phyloP scores from a whole-genome alignment of 2,888 invertebrate genomes.

The Miltochrista miniata region DNA sequence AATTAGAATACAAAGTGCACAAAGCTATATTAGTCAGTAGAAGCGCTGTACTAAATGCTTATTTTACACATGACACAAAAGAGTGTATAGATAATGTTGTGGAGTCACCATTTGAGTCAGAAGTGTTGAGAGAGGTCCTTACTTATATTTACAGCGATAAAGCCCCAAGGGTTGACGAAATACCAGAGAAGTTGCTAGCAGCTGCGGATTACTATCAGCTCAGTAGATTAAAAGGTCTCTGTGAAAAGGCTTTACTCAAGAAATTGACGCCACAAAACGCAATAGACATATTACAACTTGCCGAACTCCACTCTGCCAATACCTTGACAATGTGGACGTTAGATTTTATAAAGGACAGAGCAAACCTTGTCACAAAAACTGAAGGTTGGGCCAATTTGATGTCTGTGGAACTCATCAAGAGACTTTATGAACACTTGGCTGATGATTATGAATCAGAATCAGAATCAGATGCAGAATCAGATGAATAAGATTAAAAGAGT shows the following conservation, averaged over 20 bases:
- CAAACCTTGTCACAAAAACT: slow-evolving; percentile 69
- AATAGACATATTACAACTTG: slow-evolving; percentile 70
- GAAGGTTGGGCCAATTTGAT: slow-evolving; percentile 71
- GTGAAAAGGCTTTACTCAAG: slow-evolving; percentile 73
- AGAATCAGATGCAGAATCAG: too few species aligned
- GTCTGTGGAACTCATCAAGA: slow-evolving; percentile 70
- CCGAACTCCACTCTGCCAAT: slow-evolving; percentile 71
- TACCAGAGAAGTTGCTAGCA: slow-evolving; percentile 70
- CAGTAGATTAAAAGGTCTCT: slow-evolving; percentile 65
- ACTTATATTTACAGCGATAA: slow-evolving; percentile 75
- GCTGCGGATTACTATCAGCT: slow-evolving; percentile 77
- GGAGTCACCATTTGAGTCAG: slow-evolving; percentile 68
- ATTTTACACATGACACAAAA: slow-evolving; percentile 74
- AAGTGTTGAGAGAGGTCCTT: slow-evolving; percentile 66
- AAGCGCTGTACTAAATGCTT: slow-evolving; percentile 72
- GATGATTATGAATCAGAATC: too few species aligned
- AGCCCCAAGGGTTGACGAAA: slow-evolving; percentile 70
- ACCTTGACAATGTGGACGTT: slow-evolving; percentile 64
- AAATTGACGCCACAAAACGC: slow-evolving; percentile 75
- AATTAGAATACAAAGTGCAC: slow-evolving; percentile 67
- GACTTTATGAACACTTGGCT: slow-evolving; percentile 71
- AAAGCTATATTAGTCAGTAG: slow-evolving; percentile 73
- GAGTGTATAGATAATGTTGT: slow-evolving; percentile 70
- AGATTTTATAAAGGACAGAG: slow-evolving; percentile 78
- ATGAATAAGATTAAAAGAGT: too few species aligned